Conservation (phyloP, 1,140 invertebrate species). For the Zeugodacus cucurbitae region DNA sequence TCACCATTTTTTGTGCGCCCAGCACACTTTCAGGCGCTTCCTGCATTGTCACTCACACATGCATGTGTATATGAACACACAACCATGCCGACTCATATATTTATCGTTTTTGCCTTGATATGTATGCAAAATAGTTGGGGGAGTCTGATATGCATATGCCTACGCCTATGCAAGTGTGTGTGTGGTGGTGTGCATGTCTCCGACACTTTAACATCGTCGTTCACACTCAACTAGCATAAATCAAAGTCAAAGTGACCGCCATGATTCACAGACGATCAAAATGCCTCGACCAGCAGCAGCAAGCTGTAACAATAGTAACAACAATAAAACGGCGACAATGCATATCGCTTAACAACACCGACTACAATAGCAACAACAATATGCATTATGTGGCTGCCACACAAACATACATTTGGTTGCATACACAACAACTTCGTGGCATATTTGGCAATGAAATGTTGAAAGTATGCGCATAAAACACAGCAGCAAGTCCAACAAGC, state of each 20-base stretch:
- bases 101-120: neutral
- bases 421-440: neutral
- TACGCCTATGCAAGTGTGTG: neutral
- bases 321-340: neutral
- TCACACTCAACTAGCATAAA: constrained; percentile 45
- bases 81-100: neutral
- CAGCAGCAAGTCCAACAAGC: neutral
- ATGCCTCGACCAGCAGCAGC: constrained; percentile 46
- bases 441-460: neutral
- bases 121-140: too few species aligned
- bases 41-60: neutral
- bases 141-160: too few species aligned
- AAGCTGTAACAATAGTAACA: neutral
- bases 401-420: neutral
- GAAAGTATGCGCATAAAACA: neutral
- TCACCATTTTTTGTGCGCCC: neutral
- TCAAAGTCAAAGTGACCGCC: constrained; percentile 58
- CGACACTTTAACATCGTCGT: constrained; percentile 22
- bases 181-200: neutral
- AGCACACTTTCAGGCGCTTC: neutral
- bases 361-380: constrained; percentile 4
- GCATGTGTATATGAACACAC: neutral
- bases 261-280: constrained; percentile 63
- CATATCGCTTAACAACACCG: neutral
- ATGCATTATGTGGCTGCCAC: neutral